phyloP scores from a whole-genome alignment of 2,888 invertebrate genomes.

The Hydroisotoma schaefferi region DNA sequence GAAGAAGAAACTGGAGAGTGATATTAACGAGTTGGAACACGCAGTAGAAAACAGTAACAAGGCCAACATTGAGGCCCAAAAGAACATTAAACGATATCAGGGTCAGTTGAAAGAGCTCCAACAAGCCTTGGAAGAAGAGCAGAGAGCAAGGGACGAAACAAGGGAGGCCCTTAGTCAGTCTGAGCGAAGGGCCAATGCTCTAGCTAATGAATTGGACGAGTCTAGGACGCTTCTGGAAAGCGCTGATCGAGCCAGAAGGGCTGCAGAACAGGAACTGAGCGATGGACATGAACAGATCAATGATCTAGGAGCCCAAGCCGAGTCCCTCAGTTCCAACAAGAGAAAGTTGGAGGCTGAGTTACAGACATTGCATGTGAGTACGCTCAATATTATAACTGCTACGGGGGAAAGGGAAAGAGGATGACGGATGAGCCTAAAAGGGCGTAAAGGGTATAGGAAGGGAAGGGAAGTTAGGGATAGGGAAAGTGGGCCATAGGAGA shows the following conservation, averaged over 20 bases:
- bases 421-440: no score
- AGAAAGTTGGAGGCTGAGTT: constrained; percentile 97
- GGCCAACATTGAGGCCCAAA: constrained; percentile 56
- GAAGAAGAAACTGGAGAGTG: constrained; percentile 99
- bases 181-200: constrained; percentile 93
- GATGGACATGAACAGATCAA: constrained; percentile 98
- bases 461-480: no score
- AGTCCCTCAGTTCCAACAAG: constrained; percentile 55
- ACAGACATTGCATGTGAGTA: constrained; percentile 55
- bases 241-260: constrained; percentile 96
- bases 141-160: constrained; percentile 94
- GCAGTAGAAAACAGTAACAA: constrained; percentile 98
- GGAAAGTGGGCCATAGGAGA: no score
- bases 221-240: constrained; percentile 95
- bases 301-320: constrained; percentile 61
- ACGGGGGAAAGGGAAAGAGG: no score
- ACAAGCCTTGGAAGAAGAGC: constrained; percentile 95
- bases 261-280: constrained; percentile 94
- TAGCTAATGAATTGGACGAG: constrained; percentile 98
- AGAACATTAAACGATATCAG: constrained; percentile 65
- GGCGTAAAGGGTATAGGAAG: no score
- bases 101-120: constrained; percentile 96
- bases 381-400: neutral
- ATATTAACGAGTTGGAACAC: constrained; percentile 99
- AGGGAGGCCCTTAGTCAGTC: constrained; percentile 86